Evolutionary conservation across 2,113 vertebrate species (phyloP).

Genomic region (Oreochromis spilurus): DNA sequence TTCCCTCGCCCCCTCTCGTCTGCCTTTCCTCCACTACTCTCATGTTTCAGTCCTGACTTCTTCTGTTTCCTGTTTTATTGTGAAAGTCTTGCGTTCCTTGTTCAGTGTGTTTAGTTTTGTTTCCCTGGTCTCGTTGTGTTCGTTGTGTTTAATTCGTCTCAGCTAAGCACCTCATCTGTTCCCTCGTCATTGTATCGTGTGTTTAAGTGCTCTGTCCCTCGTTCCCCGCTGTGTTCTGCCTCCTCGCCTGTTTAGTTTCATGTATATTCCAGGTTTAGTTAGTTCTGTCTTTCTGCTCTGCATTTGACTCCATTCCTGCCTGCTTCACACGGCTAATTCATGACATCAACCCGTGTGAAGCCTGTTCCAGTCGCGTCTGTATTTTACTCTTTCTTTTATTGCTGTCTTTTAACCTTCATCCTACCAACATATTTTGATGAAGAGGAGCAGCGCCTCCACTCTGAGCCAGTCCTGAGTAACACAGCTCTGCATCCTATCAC

Average conservation of each 20-base stretch:
- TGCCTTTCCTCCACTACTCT: not conserved
- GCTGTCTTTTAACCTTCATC: too few species aligned
- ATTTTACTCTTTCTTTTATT: not conserved
- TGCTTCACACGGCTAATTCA: not conserved
- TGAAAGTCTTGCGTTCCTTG: not conserved
- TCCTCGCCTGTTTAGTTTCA: not conserved
- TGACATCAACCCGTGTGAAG: not conserved
- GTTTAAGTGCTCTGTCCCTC: not conserved
- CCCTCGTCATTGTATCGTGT: not conserved
- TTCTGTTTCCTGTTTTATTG: not conserved
- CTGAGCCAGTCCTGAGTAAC: not conserved
- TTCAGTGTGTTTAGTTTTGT: not conserved
- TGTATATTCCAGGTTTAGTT: not conserved
- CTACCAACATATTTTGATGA: not conserved
- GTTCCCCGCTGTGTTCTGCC: not conserved
- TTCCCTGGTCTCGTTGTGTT: not conserved
- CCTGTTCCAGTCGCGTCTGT: not conserved
- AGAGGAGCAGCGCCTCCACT: not conserved
- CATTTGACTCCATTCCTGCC: not conserved
- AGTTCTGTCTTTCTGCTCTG: not conserved
- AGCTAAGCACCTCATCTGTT: not conserved
- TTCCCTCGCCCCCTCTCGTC: not conserved
- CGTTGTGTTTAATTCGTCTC: not conserved
- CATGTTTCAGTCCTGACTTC: not conserved
- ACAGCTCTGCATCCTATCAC: not conserved